Evolutionary conservation across 2,113 vertebrate species (phyloP).

Genomic region (Albula goreensis): DNA sequence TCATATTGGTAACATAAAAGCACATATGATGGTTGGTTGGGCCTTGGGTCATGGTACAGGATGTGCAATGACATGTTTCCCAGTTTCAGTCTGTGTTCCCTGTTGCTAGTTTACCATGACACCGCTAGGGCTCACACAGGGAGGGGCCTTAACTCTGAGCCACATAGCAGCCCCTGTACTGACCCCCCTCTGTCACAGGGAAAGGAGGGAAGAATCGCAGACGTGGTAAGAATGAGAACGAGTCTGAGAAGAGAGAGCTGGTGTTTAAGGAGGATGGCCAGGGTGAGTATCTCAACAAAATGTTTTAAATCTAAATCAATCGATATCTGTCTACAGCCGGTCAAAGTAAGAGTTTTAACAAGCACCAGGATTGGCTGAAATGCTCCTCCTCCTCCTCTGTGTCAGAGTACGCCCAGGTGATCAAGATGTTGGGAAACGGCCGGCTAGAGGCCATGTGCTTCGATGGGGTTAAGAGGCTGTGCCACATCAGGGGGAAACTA

Average conservation of each 20-base stretch:
- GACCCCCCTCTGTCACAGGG: slow-evolving; percentile 63
- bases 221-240: slow-evolving; percentile 98
- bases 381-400: too few relatives aligned
- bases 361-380: too few relatives aligned
- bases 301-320: too few relatives aligned
- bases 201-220: slow-evolving; percentile 98
- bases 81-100: too few relatives aligned
- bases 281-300: slow-evolving; percentile 48
- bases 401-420: slow-evolving; percentile 95
- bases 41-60: too few relatives aligned
- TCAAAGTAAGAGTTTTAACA: neutral
- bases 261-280: slow-evolving; percentile 97
- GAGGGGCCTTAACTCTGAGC: too few relatives aligned
- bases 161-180: too few relatives aligned
- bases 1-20: too few relatives aligned
- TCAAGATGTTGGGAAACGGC: slow-evolving; percentile 98
- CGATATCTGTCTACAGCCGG: neutral
- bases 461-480: slow-evolving; percentile 95
- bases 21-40: too few relatives aligned
- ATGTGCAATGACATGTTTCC: too few relatives aligned
- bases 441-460: slow-evolving; percentile 98
- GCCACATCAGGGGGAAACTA: slow-evolving; percentile 97
- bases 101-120: too few relatives aligned
- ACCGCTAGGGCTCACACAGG: too few relatives aligned
- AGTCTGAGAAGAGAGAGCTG: slow-evolving; percentile 96